Percentiles rank a stretch among this genome's conserved stretches.
Conservation (phyloP, 2,113 vertebrate species). For the Fulmarus glacialis region DNA sequence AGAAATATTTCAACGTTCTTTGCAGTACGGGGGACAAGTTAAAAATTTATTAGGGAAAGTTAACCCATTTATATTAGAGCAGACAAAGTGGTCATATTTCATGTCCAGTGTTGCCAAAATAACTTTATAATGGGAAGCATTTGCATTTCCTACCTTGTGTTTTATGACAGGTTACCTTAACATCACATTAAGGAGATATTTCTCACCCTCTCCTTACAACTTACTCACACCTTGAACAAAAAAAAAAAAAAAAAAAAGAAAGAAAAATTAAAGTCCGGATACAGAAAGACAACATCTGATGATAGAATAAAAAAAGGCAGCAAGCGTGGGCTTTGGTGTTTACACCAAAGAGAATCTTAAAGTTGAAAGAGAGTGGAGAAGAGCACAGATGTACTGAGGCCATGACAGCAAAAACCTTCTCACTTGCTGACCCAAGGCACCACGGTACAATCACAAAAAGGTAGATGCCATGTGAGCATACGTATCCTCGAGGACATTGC, state of each 20-base stretch:
- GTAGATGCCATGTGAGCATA: background rate
- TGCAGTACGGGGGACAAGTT: rapidly evolving
- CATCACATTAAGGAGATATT: background rate
- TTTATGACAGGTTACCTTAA: background rate
- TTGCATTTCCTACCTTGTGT: background rate
- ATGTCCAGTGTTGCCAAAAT: background rate
- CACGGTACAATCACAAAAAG: rapidly evolving
- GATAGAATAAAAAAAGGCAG: background rate
- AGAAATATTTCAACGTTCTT: background rate
- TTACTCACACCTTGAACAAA: background rate
- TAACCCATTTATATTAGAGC: background rate
- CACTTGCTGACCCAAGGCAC: background rate
- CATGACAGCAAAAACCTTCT: background rate
- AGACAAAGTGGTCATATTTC: background rate
- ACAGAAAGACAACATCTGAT: background rate
- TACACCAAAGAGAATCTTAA: background rate
- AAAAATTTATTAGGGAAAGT: background rate
- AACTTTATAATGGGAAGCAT: background rate
- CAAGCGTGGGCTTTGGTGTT: background rate
- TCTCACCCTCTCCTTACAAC: background rate
- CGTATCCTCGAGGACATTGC: background rate
- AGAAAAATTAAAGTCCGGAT: background rate
- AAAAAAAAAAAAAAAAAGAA: background rate
- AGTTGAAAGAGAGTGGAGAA: background rate
- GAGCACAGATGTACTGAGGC: background rate